phyloP scores from a whole-genome alignment of 1,140 invertebrate species.

The Notospermus geniculatus region DNA sequence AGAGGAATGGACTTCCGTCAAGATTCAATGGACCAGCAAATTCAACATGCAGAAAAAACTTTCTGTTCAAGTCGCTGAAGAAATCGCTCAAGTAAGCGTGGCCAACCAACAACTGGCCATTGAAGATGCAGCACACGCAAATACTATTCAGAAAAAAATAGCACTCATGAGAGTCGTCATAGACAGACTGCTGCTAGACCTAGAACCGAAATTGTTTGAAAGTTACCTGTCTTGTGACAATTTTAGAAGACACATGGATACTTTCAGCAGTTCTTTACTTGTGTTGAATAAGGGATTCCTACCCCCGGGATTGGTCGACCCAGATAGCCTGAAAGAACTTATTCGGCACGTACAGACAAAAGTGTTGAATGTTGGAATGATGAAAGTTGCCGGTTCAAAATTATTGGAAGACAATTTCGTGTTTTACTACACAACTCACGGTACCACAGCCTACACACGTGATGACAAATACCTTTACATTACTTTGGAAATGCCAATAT shows the following conservation, averaged over 20 bases:
- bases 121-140: background rate
- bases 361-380: background rate
- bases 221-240: no score
- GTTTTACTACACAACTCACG: background rate
- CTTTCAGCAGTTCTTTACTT: no score
- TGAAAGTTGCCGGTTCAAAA: background rate
- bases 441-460: background rate
- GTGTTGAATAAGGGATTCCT: no score
- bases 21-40: slow-evolving; percentile 7
- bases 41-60: background rate
- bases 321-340: background rate
- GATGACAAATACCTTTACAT: slow-evolving; percentile 5
- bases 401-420: background rate
- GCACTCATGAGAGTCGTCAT: no score
- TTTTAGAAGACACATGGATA: no score
- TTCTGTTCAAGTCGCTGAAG: background rate
- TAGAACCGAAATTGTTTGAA: no score
- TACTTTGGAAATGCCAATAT: background rate
- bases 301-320: background rate
- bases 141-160: background rate
- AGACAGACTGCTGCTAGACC: no score
- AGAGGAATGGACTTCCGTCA: background rate
- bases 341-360: background rate
- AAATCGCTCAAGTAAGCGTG: background rate
- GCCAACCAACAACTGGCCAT: background rate